Conservation (phyloP, 2,888 invertebrate genomes). For the Zygogramma bicolorata region DNA sequence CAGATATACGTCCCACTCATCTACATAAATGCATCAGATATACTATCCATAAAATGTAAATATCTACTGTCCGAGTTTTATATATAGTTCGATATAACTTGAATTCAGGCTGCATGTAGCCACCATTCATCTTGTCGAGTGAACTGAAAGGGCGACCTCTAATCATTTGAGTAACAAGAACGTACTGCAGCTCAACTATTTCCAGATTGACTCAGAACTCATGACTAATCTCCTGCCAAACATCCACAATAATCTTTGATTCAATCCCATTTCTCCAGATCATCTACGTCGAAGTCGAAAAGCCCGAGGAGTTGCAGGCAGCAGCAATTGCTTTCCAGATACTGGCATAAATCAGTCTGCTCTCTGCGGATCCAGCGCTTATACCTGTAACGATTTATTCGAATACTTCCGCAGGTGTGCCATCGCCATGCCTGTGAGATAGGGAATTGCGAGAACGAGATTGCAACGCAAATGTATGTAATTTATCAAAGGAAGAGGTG, state of each 20-base stretch:
- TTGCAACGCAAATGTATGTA: conserved; percentile 21
- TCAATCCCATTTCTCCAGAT: conserved; percentile 2
- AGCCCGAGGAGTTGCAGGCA: conserved; percentile 10
- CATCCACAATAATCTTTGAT: background rate
- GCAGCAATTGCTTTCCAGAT: conserved; percentile 17
- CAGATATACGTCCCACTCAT: no score
- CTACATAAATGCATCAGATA: no score
- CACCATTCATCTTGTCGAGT: no score
- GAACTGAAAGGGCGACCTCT: no score
- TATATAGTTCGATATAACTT: no score
- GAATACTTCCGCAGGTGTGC: conserved; percentile 33
- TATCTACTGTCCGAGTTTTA: no score
- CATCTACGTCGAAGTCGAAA: background rate
- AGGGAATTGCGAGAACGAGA: conserved; percentile 15
- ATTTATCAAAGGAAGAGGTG: conserved; percentile 20
- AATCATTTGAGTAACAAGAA: no score
- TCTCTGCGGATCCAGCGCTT: conserved; percentile 26
- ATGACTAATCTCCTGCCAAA: background rate
- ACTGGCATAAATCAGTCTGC: conserved; percentile 29
- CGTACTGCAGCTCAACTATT: no score
- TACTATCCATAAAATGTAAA: no score
- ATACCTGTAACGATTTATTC: conserved; percentile 39
- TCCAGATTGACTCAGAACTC: no score
- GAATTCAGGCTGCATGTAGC: no score
- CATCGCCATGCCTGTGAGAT: conserved; percentile 16